Conservation (phyloP, 1,140 invertebrate genomes). For the Drosophila hydei region DNA sequence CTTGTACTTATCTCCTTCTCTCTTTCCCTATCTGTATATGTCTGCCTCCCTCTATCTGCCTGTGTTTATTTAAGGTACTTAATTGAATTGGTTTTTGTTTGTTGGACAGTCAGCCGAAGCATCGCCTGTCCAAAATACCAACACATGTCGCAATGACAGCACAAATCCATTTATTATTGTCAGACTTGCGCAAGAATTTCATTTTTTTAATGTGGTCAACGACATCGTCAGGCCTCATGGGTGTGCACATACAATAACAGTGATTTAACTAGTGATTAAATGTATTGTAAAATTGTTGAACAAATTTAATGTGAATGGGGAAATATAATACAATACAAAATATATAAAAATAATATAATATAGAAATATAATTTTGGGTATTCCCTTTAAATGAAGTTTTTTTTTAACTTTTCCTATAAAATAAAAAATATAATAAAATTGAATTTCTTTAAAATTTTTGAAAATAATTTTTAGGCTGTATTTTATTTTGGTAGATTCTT, state of each 20-base stretch:
- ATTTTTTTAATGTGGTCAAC: slow-evolving; percentile 52
- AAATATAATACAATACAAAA: too few species aligned
- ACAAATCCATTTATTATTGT: slow-evolving; percentile 65
- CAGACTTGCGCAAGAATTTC: slow-evolving; percentile 59
- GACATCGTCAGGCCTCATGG: slow-evolving; percentile 4
- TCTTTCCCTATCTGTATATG: slow-evolving; percentile 1
- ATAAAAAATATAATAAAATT: too few species aligned
- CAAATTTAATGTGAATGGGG: too few species aligned
- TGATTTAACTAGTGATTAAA: background rate
- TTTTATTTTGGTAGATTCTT: too few species aligned
- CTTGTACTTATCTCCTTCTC: background rate
- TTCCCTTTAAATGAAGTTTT: too few species aligned
- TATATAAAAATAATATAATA: too few species aligned
- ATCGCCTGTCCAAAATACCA: slow-evolving; percentile 27
- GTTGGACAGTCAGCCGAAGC: slow-evolving; percentile 32
- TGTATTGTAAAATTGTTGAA: background rate
- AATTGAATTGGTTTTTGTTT: slow-evolving; percentile 64
- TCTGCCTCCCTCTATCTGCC: background rate
- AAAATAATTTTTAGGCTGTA: too few species aligned
- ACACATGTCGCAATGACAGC: slow-evolving; percentile 54
- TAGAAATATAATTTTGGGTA: too few species aligned
- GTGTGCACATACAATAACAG: slow-evolving; percentile 12
- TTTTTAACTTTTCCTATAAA: too few species aligned
- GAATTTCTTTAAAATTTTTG: too few species aligned
- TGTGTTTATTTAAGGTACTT: slow-evolving; percentile 31